phyloP scores from a whole-genome alignment of 2,113 vertebrate genomes.

The Clarias magur region DNA sequence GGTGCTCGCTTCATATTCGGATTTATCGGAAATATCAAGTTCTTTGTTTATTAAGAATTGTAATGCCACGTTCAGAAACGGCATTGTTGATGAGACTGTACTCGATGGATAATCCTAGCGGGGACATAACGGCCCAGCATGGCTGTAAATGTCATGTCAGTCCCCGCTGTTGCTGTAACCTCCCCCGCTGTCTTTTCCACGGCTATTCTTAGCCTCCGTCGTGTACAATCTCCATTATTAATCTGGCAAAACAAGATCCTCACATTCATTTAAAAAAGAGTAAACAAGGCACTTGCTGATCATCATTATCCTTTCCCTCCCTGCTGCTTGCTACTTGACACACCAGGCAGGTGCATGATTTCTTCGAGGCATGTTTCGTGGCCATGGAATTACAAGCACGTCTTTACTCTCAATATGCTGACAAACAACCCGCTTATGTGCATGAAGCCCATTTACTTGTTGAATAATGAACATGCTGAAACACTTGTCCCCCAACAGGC shows the following conservation, averaged over 20 bases:
- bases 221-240: conserved; percentile 69
- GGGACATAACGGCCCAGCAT: not conserved
- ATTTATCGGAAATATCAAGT: conserved; percentile 38
- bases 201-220: conserved; percentile 62
- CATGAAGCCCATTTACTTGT: conserved; percentile 30
- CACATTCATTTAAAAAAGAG: conserved; percentile 61
- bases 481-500: not conserved
- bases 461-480: conserved; percentile 42
- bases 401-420: conserved; percentile 35
- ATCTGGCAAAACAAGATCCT: conserved; percentile 67
- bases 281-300: conserved; percentile 57
- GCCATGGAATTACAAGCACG: conserved; percentile 35
- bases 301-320: conserved; percentile 35
- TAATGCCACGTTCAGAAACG: not conserved
- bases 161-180: conserved; percentile 31
- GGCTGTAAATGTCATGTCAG: conserved; percentile 50
- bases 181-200: conserved; percentile 40
- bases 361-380: conserved; percentile 14
- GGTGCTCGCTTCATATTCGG: not conserved
- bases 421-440: conserved; percentile 37
- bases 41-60: conserved; percentile 1
- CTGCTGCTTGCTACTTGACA: conserved; percentile 29
- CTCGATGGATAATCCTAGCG: not conserved
- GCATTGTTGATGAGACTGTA: not conserved
- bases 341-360: conserved; percentile 35